Percentiles rank a stretch among this genome's conserved stretches.
Evolutionary conservation across 2,888 invertebrate genomes (phyloP).

Genomic region (Diaperis boleti): DNA sequence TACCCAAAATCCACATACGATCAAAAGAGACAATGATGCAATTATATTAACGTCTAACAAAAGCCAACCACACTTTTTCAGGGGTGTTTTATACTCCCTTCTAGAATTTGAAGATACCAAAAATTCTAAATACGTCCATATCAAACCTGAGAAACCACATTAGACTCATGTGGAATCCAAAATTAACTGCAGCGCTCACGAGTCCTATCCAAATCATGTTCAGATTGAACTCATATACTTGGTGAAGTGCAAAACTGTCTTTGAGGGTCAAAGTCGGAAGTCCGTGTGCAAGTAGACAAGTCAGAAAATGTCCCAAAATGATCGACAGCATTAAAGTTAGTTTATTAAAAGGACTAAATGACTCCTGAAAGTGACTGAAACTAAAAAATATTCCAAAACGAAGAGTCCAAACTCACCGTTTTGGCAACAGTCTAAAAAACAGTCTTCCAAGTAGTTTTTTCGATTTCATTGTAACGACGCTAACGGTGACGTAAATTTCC

Average conservation of each 20-base stretch:
- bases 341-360: slow-evolving; percentile 34
- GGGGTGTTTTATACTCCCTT: no score
- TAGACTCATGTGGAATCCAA: slow-evolving; percentile 48
- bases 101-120: no score
- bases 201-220: slow-evolving; percentile 43
- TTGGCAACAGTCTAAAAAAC: slow-evolving; percentile 6
- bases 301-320: slow-evolving; percentile 44
- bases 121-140: no score
- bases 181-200: slow-evolving; percentile 41
- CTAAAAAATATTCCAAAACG: background rate
- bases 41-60: slow-evolving; percentile 38
- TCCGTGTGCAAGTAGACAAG: slow-evolving; percentile 47
- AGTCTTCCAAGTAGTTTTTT: background rate
- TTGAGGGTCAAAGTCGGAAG: slow-evolving; percentile 49
- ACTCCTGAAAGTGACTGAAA: slow-evolving; percentile 9
- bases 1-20: slow-evolving; percentile 54
- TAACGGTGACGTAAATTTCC: slow-evolving; percentile 4
- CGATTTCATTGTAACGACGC: no score
- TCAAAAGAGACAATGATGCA: slow-evolving; percentile 42
- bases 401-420: slow-evolving; percentile 1
- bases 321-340: slow-evolving; percentile 49
- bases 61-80: no score
- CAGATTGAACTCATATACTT: slow-evolving; percentile 41
- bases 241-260: slow-evolving; percentile 47
- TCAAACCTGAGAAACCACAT: slow-evolving; percentile 46